Conservation (phyloP, 2,113 vertebrate species). For the Oreotrochilus melanogaster region DNA sequence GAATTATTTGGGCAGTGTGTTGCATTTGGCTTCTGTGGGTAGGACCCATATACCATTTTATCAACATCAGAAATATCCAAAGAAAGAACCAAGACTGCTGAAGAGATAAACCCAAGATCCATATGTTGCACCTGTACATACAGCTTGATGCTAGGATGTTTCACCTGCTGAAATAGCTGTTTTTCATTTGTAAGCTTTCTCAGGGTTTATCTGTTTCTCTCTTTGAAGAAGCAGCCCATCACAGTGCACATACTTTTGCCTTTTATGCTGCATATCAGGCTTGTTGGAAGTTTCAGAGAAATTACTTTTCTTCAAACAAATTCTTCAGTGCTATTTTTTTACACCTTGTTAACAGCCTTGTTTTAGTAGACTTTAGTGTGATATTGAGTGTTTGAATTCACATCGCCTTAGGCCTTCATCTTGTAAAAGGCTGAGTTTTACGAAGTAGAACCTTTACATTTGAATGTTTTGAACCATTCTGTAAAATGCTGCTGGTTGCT, state of each 20-base stretch:
- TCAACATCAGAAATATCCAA: not conserved
- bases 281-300: not conserved
- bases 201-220: not conserved
- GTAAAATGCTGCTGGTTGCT: not conserved
- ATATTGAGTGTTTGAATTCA: not conserved
- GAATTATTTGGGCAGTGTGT: slow-evolving; percentile 11
- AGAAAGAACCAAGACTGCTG: not conserved
- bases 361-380: not conserved
- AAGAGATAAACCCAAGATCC: not conserved
- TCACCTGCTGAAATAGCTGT: not conserved
- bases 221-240: not conserved
- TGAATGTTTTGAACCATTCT: not conserved
- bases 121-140: not conserved
- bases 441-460: not conserved
- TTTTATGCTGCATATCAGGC: not conserved
- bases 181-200: not conserved
- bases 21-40: not conserved
- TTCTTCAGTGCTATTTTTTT: not conserved
- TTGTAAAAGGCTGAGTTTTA: not conserved
- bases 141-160: not conserved
- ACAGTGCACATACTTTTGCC: not conserved
- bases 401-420: not conserved
- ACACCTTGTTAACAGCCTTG: not conserved
- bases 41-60: not conserved
- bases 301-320: not conserved